These are phyloP conservation scores for Leucophenga montana DNA, from an alignment of 2,888 invertebrate genomes.

Conservation along the genomic window DNA sequence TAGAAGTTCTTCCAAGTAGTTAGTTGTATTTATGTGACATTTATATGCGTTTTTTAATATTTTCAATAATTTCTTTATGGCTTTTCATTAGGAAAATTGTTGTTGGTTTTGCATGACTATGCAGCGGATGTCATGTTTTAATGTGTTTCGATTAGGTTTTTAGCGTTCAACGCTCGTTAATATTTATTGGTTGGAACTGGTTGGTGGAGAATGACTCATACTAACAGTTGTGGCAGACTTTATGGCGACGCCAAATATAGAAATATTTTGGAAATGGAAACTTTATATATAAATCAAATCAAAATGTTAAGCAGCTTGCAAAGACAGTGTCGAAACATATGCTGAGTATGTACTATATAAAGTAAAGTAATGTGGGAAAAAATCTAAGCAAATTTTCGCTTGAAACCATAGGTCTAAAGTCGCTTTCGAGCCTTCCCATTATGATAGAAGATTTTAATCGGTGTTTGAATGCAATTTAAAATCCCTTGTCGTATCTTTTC, in stretches of 20 bases:
- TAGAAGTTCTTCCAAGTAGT: not conserved
- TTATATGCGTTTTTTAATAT: conserved; percentile 26
- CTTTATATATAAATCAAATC: no score
- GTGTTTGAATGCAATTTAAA: no score
- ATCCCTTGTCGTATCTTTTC: no score
- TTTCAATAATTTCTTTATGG: conserved; percentile 45
- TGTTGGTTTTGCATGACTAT: conserved; percentile 62
- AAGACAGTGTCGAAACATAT: no score
- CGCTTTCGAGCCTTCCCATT: no score
- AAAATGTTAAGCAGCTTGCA: no score
- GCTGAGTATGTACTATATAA: no score
- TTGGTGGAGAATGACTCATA: not conserved
- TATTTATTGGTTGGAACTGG: not conserved
- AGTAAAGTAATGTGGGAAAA: no score
- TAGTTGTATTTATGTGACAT: conserved; percentile 22
- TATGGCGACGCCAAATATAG: not conserved
- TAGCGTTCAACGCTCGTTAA: conserved; percentile 9
- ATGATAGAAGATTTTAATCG: no score
- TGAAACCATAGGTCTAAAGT: no score
- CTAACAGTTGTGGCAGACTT: not conserved
- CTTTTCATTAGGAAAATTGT: conserved; percentile 56
- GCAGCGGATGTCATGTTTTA: conserved; percentile 52
- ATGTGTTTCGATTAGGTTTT: not conserved
- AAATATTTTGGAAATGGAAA: not conserved
- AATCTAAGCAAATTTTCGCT: no score